Conservation (phyloP, 2,888 invertebrate genomes). For the Platycheirus rosarum region DNA sequence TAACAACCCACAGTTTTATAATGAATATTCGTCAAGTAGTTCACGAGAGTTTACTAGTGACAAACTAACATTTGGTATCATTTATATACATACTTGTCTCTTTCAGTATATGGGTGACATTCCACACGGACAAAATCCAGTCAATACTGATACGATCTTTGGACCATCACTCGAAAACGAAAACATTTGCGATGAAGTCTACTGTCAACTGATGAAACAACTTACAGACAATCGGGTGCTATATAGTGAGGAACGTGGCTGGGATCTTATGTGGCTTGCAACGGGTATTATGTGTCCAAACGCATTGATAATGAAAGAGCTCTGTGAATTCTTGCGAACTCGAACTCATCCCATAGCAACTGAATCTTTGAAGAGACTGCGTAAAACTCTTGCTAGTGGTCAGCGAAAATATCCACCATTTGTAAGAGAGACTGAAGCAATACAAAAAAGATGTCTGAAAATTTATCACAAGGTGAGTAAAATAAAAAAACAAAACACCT, state of each 20-base stretch:
- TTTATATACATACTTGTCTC: too few species aligned
- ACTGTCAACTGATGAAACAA: slow-evolving; percentile 97
- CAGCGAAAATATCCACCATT: slow-evolving; percentile 93
- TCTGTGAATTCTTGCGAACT: slow-evolving; percentile 89
- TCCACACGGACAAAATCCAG: slow-evolving; percentile 89
- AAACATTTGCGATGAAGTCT: slow-evolving; percentile 93
- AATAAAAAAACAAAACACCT: too few species aligned
- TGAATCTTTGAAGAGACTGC: slow-evolving; percentile 91
- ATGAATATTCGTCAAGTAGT: too few species aligned
- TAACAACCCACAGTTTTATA: too few species aligned
- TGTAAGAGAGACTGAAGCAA: slow-evolving; percentile 96
- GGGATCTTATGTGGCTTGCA: slow-evolving; percentile 96
- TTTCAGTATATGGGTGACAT: slow-evolving; percentile 93
- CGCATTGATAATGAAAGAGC: slow-evolving; percentile 88
- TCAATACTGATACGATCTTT: slow-evolving; percentile 95
- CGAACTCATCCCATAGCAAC: slow-evolving; percentile 89
- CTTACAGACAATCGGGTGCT: slow-evolving; percentile 93
- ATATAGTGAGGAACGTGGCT: slow-evolving; percentile 93
- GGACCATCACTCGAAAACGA: slow-evolving; percentile 89
- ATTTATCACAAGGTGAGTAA: slow-evolving; percentile 91
- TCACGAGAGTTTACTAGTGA: too few species aligned
- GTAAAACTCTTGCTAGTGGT: slow-evolving; percentile 89
- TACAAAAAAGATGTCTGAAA: slow-evolving; percentile 95
- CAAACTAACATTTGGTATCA: too few species aligned
- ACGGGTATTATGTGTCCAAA: slow-evolving; percentile 94